Conservation (phyloP, 1,140 invertebrate genomes). For the Solenopsis invicta region DNA sequence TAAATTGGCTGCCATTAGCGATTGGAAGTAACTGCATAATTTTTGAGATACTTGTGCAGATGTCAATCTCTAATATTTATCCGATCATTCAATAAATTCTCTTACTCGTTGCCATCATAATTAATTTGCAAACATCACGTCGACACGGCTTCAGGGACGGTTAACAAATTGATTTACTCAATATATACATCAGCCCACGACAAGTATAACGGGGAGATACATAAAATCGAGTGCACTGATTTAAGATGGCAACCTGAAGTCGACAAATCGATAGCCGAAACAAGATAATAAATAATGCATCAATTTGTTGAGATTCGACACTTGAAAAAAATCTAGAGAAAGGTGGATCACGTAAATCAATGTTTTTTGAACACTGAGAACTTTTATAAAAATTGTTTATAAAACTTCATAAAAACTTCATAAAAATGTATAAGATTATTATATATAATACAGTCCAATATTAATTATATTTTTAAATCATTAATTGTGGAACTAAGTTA, state of each 20-base stretch:
- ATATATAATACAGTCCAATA: not conserved
- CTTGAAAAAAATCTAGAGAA: not conserved
- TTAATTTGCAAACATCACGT: slow-evolving; percentile 62
- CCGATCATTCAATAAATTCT: slow-evolving; percentile 4
- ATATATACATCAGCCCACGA: not conserved
- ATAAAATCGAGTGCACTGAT: slow-evolving; percentile 11
- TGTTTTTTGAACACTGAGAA: not conserved
- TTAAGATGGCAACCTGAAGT: slow-evolving; percentile 39
- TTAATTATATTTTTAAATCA: not conserved
- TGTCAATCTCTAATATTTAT: slow-evolving; percentile 48
- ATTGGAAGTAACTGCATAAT: not conserved
- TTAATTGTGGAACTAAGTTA: not conserved
- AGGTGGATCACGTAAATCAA: not conserved
- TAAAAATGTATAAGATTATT: not conserved
- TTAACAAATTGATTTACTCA: slow-evolving; percentile 65
- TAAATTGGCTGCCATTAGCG: not conserved
- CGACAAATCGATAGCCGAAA: not conserved
- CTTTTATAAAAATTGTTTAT: too few species aligned
- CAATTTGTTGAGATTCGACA: not conserved
- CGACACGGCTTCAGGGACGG: slow-evolving; percentile 15
- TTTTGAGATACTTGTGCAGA: not conserved
- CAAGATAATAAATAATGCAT: not conserved
- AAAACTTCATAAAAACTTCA: too few species aligned
- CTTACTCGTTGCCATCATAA: slow-evolving; percentile 41
- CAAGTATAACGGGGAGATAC: not conserved